phyloP scores from a whole-genome alignment of 2,888 invertebrate species.

The Torymus texanus region DNA sequence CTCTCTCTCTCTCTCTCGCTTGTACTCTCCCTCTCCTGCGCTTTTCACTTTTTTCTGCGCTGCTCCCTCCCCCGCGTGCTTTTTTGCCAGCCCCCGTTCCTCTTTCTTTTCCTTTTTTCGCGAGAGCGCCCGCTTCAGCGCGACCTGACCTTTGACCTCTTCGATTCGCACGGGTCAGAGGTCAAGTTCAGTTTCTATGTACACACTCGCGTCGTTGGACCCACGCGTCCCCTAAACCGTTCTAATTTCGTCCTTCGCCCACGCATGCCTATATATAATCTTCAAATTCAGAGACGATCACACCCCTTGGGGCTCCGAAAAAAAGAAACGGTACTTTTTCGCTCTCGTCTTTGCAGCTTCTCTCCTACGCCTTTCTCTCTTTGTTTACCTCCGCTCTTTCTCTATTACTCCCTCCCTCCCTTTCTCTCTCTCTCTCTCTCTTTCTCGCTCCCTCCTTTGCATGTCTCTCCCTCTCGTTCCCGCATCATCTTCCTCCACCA shows the following conservation, averaged over 20 bases:
- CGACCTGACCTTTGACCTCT: conserved; percentile 12
- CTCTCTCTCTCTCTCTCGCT: not conserved
- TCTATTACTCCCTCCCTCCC: conserved; percentile 52
- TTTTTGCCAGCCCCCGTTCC: not conserved
- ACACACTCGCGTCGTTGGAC: too few species aligned
- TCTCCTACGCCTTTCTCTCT: conserved; percentile 47
- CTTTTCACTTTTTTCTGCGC: conserved; percentile 23
- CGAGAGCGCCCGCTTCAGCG: not conserved
- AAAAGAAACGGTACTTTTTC: too few species aligned
- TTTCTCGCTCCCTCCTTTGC: conserved; percentile 49
- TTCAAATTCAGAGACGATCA: too few species aligned
- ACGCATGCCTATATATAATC: too few species aligned
- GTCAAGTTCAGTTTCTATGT: too few species aligned
- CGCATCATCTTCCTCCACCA: conserved; percentile 24
- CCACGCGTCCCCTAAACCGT: too few species aligned
- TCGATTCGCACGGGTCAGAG: not conserved
- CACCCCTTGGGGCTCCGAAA: too few species aligned
- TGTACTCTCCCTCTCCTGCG: not conserved
- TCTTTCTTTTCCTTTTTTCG: not conserved
- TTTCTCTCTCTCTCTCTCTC: conserved; percentile 47
- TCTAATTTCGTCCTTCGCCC: too few species aligned
- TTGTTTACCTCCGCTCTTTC: conserved; percentile 58
- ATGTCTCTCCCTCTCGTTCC: conserved; percentile 39
- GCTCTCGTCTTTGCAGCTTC: not conserved
- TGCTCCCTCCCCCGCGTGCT: conserved; percentile 51